Base-by-base conservation (phyloP, 2,797 vertebrate species). In the Takifugu ocellatus region DNA sequence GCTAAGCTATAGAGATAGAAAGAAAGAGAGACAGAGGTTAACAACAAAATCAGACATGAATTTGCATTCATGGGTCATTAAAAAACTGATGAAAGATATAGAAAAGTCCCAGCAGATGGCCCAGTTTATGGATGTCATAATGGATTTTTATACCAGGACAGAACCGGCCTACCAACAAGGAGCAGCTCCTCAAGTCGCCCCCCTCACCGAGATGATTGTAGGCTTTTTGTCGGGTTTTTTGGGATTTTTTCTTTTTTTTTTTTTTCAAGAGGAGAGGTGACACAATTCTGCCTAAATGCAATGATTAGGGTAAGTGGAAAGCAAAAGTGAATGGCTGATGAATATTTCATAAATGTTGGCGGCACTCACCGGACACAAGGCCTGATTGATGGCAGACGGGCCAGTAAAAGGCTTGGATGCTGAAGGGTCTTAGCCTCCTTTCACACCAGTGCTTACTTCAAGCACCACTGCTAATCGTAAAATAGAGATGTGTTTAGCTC, bases 281-380 rank as follows among this genome's bases (percentile, higher is more conserved):
- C 85, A 84, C 78, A 84, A 81, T 83, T 72, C 70, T 88, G 91
- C 92, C 89, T 92, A 92, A 94, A 95, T 92, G 91, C 94, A 92
- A 95, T 95, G 93, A 96, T 96, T 95, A 96, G 91, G 90, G 92
- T 89, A 76, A 91, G 91, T 92, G 92, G 92, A 94, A 93, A 95
- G 93, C 92, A 94, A 91, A 96, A 94, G 92, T 91, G 91, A 94
- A 95, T 94, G 93, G 91, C 81, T 93, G 93, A 96, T 99, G 96
- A 98, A 98, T 99, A 97, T 98, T 98, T 98, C 95, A 98, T 98
- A 96, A 96, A 95, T 95, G 93, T 94, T 95, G 93, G 94, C 91
- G 92, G 92, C 96, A 98, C 94, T 97, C 98, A 97, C 93, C 90
- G 94, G 91, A 94, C 91, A 88, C 85, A 88, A 88, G 89, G 93